Percentiles rank a stretch among this genome's conserved stretches.
Conservation (phyloP, 2,113 vertebrate species). For the Monarcha castaneiventris region DNA sequence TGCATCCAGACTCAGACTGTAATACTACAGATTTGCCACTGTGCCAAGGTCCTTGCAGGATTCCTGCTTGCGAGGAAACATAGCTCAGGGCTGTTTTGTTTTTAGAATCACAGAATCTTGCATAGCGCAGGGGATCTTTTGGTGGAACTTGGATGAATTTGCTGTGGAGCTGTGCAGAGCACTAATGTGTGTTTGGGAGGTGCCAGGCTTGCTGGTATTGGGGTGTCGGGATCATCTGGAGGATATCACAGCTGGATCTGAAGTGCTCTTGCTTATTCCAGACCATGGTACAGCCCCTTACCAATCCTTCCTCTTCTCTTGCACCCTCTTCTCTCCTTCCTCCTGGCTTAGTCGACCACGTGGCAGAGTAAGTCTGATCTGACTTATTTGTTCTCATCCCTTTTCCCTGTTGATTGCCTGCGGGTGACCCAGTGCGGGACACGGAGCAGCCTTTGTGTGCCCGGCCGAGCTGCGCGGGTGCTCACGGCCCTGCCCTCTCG, state of each 20-base stretch:
- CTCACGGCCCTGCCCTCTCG: slow-evolving; percentile 42
- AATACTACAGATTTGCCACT: rapidly evolving
- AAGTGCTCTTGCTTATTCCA: neutral
- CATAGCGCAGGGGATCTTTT: neutral
- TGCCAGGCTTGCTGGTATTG: neutral
- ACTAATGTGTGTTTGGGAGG: neutral
- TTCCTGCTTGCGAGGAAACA: neutral
- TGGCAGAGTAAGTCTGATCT: slow-evolving; percentile 27
- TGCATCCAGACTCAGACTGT: neutral
- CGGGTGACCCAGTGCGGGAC: neutral
- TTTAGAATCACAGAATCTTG: neutral
- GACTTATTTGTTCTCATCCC: neutral
- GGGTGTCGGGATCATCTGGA: neutral
- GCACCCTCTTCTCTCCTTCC: neutral
- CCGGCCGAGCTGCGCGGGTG: neutral
- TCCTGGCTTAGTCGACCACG: slow-evolving; percentile 26
- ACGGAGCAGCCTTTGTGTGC: neutral
- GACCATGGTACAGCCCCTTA: neutral
- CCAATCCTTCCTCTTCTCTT: slow-evolving; percentile 5
- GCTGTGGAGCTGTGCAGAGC: neutral
- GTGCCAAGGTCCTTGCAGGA: neutral
- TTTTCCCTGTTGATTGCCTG: neutral
- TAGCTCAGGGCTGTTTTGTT: neutral
- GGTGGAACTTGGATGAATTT: neutral
- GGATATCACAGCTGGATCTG: neutral